phyloP scores from a whole-genome alignment of 2,797 vertebrate species.

The Xyrichtys novacula region DNA sequence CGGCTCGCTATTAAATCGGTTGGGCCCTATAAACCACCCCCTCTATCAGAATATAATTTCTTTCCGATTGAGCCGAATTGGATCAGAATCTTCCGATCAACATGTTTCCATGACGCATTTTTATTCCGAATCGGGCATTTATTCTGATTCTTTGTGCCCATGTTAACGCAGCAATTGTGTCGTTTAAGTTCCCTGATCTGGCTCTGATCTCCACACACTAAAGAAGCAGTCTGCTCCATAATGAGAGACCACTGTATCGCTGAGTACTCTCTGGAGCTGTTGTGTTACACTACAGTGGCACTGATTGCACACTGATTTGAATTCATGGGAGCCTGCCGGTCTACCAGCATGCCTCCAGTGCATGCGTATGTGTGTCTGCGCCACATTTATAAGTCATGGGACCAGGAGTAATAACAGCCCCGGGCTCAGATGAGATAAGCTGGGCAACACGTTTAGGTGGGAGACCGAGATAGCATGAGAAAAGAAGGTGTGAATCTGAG shows the following conservation, averaged over 20 bases:
- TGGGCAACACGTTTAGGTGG: slow-evolving; percentile 62
- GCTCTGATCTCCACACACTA: neutral
- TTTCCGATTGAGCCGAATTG: too few relatives aligned
- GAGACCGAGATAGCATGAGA: slow-evolving; percentile 62
- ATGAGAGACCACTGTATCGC: slow-evolving; percentile 15
- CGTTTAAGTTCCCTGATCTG: neutral
- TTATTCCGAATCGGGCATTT: too few relatives aligned
- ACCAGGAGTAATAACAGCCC: slow-evolving; percentile 65
- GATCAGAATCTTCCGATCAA: too few relatives aligned
- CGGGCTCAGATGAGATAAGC: slow-evolving; percentile 69
- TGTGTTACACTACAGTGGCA: slow-evolving; percentile 27
- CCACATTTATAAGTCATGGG: slow-evolving; percentile 54
- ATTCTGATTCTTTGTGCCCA: too few relatives aligned
- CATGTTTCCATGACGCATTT: too few relatives aligned
- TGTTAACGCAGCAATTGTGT: too few relatives aligned
- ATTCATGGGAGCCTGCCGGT: slow-evolving; percentile 32
- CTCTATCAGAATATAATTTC: too few relatives aligned
- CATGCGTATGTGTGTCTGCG: slow-evolving; percentile 16
- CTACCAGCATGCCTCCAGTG: slow-evolving; percentile 28
- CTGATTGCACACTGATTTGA: slow-evolving; percentile 38
- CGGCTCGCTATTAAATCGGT: too few relatives aligned
- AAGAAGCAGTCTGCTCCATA: slow-evolving; percentile 18
- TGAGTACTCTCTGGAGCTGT: slow-evolving; percentile 7
- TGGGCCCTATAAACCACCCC: too few relatives aligned
- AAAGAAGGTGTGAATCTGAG: slow-evolving; percentile 68